A percentile compares a stretch with the other conserved stretches of the same genome.
These are phyloP conservation scores for Paramormyrops hopkinsi DNA, from an alignment of 2,797 vertebrate species.

Conservation along the genomic window DNA sequence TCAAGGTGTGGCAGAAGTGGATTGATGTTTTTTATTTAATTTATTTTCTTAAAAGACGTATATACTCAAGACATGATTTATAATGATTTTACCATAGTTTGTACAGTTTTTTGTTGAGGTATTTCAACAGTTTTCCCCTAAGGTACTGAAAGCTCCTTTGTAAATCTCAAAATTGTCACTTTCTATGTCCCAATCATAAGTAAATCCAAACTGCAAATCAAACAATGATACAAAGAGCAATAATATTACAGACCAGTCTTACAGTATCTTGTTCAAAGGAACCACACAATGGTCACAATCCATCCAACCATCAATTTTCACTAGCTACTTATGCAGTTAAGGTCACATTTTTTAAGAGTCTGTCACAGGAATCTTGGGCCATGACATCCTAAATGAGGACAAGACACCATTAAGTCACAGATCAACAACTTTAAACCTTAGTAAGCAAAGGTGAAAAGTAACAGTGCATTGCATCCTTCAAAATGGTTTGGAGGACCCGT, in stretches of 20 bases:
- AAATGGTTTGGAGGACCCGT: not conserved
- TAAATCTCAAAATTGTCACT: not conserved
- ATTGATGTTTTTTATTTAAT: not conserved
- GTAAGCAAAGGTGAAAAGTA: not conserved
- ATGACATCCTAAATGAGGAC: not conserved
- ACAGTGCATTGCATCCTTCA: not conserved
- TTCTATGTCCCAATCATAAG: not conserved
- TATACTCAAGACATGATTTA: not conserved
- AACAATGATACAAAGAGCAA: not conserved
- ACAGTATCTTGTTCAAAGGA: not conserved
- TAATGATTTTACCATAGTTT: not conserved
- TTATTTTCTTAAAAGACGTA: not conserved
- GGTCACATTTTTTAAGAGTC: not conserved
- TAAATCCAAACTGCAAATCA: not conserved
- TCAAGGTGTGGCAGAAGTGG: not conserved
- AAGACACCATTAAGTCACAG: slow-evolving; percentile 6
- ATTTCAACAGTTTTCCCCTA: not conserved
- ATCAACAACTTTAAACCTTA: not conserved
- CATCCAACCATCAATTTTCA: not conserved
- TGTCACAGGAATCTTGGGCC: not conserved
- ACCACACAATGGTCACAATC: not conserved
- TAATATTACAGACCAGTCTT: not conserved
- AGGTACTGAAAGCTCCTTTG: not conserved
- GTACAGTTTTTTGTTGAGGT: not conserved
- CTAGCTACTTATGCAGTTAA: not conserved